Percentiles rank a stretch among this genome's conserved stretches.
These are phyloP conservation scores for Acrobasis suavella DNA, from an alignment of 2,888 invertebrate genomes.

Conservation along the genomic window DNA sequence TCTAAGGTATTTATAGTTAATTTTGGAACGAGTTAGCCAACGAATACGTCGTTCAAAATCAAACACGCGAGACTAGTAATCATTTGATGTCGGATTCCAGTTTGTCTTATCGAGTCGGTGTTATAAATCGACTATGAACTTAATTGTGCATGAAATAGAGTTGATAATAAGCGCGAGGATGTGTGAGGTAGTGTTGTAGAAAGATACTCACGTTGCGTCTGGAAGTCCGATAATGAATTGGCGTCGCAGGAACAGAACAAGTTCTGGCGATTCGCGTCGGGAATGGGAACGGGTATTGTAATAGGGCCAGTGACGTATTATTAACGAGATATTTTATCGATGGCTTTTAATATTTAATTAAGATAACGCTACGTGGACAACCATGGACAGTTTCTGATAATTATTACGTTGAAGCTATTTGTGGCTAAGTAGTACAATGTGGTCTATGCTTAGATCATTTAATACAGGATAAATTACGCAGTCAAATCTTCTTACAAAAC, in stretches of 20 bases:
- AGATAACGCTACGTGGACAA: slow-evolving; percentile 6
- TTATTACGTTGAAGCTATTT: too few species aligned
- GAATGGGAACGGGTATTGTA: slow-evolving; percentile 31
- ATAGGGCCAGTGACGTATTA: slow-evolving; percentile 32
- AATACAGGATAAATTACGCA: too few species aligned
- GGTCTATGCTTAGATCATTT: too few species aligned
- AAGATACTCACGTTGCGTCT: slow-evolving; percentile 67
- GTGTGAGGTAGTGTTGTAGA: slow-evolving; percentile 33
- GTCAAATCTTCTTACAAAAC: too few species aligned
- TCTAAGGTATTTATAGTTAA: slow-evolving; percentile 45
- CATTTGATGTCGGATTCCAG: slow-evolving; percentile 74
- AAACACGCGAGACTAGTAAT: slow-evolving; percentile 73
- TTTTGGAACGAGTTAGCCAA: slow-evolving; percentile 46
- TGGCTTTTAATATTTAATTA: slow-evolving; percentile 18
- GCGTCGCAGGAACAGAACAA: slow-evolving; percentile 71
- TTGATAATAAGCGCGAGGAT: slow-evolving; percentile 32
- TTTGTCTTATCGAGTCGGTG: slow-evolving; percentile 60
- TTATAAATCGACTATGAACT: slow-evolving; percentile 40
- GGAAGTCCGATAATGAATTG: slow-evolving; percentile 78
- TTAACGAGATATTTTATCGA: slow-evolving; percentile 26
- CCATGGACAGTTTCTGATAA: neutral
- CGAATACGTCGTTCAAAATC: slow-evolving; percentile 66
- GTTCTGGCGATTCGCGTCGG: slow-evolving; percentile 64
- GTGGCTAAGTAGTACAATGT: too few species aligned
- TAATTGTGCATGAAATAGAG: slow-evolving; percentile 33